These are phyloP conservation scores for Clepsis dumicolana DNA, from an alignment of 2,888 invertebrate genomes.

Conservation along the genomic window DNA sequence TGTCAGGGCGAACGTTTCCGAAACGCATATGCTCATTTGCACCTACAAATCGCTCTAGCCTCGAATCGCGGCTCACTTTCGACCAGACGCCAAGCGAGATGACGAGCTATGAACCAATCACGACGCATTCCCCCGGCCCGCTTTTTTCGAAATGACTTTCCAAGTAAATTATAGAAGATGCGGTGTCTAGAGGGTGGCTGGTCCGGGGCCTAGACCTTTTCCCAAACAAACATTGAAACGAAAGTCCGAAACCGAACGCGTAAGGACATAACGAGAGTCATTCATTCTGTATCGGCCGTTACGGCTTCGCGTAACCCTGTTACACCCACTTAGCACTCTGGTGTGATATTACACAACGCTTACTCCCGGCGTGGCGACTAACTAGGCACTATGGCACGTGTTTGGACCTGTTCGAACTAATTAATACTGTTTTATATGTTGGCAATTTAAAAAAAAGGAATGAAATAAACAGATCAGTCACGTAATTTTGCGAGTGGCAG, in stretches of 20 bases:
- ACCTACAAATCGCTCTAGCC: too few species aligned
- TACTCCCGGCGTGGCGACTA: conserved; percentile 51
- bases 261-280: conserved; percentile 35
- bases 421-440: background rate
- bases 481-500: too few species aligned
- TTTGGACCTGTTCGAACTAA: conserved; percentile 44
- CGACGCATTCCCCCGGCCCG: too few species aligned
- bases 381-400: conserved; percentile 50
- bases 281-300: conserved; percentile 28
- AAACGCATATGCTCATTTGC: too few species aligned
- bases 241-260: background rate
- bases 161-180: too few species aligned
- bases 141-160: too few species aligned
- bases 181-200: too few species aligned
- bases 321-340: conserved; percentile 65
- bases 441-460: background rate
- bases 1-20: too few species aligned
- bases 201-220: background rate
- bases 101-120: too few species aligned
- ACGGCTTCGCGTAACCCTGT: conserved; percentile 37
- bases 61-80: too few species aligned
- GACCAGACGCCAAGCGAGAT: too few species aligned
- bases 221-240: conserved; percentile 10
- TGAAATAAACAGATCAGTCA: too few species aligned
- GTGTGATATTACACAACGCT: conserved; percentile 75